A percentile compares a stretch with the other conserved stretches of the same genome.
phyloP scores from a whole-genome alignment of 2,888 invertebrate species.

The Drosophila falleni region DNA sequence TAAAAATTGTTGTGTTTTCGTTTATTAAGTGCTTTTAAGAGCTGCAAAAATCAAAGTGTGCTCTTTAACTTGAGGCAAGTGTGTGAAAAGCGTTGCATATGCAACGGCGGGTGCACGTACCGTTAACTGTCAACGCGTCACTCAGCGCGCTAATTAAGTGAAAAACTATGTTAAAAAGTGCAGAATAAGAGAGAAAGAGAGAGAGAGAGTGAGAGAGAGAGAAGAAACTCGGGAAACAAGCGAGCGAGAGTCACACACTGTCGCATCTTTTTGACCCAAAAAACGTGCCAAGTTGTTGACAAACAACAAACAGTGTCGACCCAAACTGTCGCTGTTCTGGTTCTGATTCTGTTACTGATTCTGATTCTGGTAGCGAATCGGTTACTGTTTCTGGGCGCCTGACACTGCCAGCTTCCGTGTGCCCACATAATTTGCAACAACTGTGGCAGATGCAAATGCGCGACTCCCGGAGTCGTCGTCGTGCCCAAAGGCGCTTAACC shows the following conservation, averaged over 20 bases:
- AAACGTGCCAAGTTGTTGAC: conserved; percentile 76
- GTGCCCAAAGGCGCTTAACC: conserved; percentile 78
- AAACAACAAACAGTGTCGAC: conserved; percentile 69
- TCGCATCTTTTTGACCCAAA: conserved; percentile 65
- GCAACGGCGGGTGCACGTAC: conserved; percentile 60
- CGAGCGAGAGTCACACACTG: conserved; percentile 10
- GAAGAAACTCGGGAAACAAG: neutral
- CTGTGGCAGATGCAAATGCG: conserved; percentile 67
- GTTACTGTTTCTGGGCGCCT: conserved; percentile 26
- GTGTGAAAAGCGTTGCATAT: conserved; percentile 65
- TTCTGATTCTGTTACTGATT: conserved; percentile 24
- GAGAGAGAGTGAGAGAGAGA: neutral
- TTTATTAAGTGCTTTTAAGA: conserved; percentile 1
- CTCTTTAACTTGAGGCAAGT: conserved; percentile 28
- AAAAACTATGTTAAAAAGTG: conserved; percentile 75
- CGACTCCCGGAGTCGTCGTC: conserved; percentile 54
- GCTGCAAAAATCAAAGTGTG: conserved; percentile 24
- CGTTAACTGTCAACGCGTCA: conserved; percentile 74
- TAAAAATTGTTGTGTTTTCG: neutral
- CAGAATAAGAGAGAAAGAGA: conserved; percentile 6
- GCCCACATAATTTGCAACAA: conserved; percentile 71
- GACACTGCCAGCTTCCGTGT: conserved; percentile 54
- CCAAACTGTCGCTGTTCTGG: conserved; percentile 35
- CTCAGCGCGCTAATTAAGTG: conserved; percentile 78
- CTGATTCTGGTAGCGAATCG: conserved; percentile 1